Evolutionary conservation across 2,113 vertebrate species (phyloP).

Genomic region (Xenotilapia flavipinnis): DNA sequence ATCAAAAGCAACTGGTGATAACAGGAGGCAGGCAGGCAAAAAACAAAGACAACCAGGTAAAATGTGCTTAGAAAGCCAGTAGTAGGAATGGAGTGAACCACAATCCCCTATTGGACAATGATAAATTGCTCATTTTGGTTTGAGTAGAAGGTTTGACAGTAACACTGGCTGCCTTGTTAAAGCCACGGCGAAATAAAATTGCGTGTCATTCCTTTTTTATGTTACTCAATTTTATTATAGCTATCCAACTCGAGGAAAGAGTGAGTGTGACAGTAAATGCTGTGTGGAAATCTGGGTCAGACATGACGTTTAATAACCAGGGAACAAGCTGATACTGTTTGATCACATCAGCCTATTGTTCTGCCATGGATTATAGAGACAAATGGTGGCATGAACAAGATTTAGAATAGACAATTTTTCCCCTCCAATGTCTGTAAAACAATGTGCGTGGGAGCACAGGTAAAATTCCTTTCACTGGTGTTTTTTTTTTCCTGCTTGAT

Average conservation of each 20-base stretch:
- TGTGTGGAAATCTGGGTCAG: constrained; percentile 55
- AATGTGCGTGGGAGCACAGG: constrained; percentile 37
- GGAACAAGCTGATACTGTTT: constrained; percentile 58
- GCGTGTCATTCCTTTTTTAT: not conserved
- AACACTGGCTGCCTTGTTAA: constrained; percentile 27
- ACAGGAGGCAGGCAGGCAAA: not conserved
- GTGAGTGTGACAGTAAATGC: constrained; percentile 38
- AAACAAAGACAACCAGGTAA: not conserved
- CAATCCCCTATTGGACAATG: not conserved
- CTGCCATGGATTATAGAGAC: constrained; percentile 51
- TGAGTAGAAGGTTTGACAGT: constrained; percentile 15
- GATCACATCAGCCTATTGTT: constrained; percentile 62
- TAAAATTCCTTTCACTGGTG: constrained; percentile 37
- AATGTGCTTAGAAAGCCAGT: not conserved
- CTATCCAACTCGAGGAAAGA: constrained; percentile 26
- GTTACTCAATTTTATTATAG: not conserved
- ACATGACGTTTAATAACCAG: constrained; percentile 59
- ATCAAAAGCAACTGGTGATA: not conserved
- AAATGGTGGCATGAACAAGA: constrained; percentile 50
- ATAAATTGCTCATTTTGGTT: constrained; percentile 27
- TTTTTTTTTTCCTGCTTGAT: constrained; percentile 3
- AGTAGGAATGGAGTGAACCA: not conserved
- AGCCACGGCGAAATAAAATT: constrained; percentile 9
- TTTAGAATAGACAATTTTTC: constrained; percentile 39
- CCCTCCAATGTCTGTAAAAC: constrained; percentile 23